phyloP scores from a whole-genome alignment of 1,140 invertebrate species.

The Drosophila bocqueti region DNA sequence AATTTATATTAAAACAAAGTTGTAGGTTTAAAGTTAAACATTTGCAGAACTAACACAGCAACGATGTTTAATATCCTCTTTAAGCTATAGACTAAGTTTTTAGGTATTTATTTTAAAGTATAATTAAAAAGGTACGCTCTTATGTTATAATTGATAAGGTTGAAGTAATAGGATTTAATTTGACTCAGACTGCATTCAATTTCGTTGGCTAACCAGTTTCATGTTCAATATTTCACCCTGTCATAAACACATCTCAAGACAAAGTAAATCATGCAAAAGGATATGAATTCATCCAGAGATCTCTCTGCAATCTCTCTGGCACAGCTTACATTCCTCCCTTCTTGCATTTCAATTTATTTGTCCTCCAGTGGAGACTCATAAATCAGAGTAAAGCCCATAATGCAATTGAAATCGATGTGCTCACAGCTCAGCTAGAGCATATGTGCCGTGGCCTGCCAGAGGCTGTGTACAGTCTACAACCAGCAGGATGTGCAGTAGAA shows the following conservation, averaged over 20 bases:
- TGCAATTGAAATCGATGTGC: slow-evolving; percentile 51
- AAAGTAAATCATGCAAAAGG: not conserved
- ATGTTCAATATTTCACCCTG: not conserved
- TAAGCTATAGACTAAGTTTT: not conserved
- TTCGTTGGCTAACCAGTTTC: not conserved
- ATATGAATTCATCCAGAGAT: slow-evolving; percentile 11
- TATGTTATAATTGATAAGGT: too few species aligned
- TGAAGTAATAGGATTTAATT: not conserved
- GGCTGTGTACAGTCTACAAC: slow-evolving; percentile 3
- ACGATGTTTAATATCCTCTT: not conserved
- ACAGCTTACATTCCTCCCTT: not conserved
- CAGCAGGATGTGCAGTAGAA: not conserved
- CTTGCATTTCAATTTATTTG: slow-evolving; percentile 30
- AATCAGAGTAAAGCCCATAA: slow-evolving; percentile 46
- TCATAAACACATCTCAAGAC: slow-evolving; percentile 14
- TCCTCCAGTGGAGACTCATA: slow-evolving; percentile 30
- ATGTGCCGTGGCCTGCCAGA: slow-evolving; percentile 24
- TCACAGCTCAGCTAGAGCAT: slow-evolving; percentile 19
- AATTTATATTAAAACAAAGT: not conserved
- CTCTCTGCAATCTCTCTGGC: too few species aligned
- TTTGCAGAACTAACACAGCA: not conserved
- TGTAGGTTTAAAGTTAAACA: not conserved
- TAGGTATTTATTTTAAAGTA: not conserved
- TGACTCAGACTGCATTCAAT: not conserved
- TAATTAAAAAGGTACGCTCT: not conserved